phyloP scores from a whole-genome alignment of 2,113 vertebrate species.

The Sardina pilchardus region DNA sequence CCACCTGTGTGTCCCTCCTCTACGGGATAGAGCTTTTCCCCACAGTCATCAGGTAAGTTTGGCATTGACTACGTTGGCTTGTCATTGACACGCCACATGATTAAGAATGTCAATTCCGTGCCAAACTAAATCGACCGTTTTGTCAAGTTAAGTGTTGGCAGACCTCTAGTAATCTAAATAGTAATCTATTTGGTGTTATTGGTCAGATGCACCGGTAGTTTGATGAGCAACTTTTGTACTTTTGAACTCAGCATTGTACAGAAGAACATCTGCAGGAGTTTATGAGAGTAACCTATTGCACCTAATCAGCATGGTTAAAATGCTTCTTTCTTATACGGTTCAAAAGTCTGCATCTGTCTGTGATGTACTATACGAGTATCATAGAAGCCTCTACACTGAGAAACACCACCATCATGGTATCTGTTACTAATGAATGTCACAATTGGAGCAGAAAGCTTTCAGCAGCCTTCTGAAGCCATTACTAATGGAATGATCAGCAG shows the following conservation, averaged over 20 bases:
- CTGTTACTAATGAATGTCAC: background rate
- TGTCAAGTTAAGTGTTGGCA: background rate
- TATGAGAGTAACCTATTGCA: background rate
- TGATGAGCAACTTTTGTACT: background rate
- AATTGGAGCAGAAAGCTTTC: background rate
- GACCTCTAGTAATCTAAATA: background rate
- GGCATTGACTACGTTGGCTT: background rate
- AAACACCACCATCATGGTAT: background rate
- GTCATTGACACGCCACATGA: background rate
- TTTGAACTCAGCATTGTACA: background rate
- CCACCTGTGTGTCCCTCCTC: slow-evolving; percentile 61
- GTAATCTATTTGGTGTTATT: background rate
- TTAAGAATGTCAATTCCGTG: background rate
- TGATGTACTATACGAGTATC: slow-evolving; percentile 27
- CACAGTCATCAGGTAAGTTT: slow-evolving; percentile 66
- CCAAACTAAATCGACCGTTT: background rate
- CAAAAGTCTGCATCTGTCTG: background rate
- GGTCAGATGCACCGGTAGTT: slow-evolving; percentile 47
- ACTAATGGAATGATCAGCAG: too few species aligned
- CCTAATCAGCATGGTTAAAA: background rate
- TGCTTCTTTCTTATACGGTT: background rate
- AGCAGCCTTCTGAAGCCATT: background rate
- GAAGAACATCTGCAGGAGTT: background rate
- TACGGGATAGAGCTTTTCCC: slow-evolving; percentile 74
- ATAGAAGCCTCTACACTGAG: background rate